A percentile compares a stretch with the other conserved stretches of the same genome.
Conservation (phyloP, 2,888 invertebrate genomes). For the Danaus chrysippus region DNA sequence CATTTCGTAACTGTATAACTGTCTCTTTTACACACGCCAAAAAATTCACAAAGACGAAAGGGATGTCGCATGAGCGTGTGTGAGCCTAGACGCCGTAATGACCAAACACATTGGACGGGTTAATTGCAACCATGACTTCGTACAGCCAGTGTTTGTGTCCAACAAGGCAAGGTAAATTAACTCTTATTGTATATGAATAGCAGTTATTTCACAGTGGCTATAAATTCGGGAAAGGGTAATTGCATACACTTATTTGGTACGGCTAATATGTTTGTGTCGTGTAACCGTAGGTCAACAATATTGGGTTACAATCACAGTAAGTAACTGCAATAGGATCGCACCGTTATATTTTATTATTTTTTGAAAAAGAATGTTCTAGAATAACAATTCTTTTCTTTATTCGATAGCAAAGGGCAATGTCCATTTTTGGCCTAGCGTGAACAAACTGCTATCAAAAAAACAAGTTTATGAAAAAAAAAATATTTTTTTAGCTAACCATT, state of each 20-base stretch:
- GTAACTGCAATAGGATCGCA: neutral
- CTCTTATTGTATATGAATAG: conserved; percentile 10
- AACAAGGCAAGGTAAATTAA: conserved; percentile 15
- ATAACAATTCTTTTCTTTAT: no score
- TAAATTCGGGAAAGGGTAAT: conserved; percentile 24
- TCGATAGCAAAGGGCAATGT: no score
- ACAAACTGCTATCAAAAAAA: no score
- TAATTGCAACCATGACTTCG: conserved; percentile 34
- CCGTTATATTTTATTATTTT: no score
- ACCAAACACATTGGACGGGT: conserved; percentile 34
- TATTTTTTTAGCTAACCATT: no score
- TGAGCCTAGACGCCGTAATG: conserved; percentile 30
- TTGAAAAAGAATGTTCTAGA: no score
- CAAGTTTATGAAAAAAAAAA: no score
- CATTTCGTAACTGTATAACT: neutral
- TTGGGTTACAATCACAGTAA: conserved; percentile 18
- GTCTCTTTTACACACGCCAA: conserved; percentile 1
- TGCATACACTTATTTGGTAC: conserved; percentile 32
- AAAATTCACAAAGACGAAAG: conserved; percentile 4
- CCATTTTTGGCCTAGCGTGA: no score
- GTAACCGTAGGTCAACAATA: conserved; percentile 28
- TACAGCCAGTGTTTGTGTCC: conserved; percentile 18
- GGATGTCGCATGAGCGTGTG: conserved; percentile 25
- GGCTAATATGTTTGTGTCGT: conserved; percentile 32
- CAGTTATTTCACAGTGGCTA: conserved; percentile 11